These are phyloP conservation scores for Ferrisia virgata DNA, from an alignment of 2,888 invertebrate genomes.

Conservation along the genomic window DNA sequence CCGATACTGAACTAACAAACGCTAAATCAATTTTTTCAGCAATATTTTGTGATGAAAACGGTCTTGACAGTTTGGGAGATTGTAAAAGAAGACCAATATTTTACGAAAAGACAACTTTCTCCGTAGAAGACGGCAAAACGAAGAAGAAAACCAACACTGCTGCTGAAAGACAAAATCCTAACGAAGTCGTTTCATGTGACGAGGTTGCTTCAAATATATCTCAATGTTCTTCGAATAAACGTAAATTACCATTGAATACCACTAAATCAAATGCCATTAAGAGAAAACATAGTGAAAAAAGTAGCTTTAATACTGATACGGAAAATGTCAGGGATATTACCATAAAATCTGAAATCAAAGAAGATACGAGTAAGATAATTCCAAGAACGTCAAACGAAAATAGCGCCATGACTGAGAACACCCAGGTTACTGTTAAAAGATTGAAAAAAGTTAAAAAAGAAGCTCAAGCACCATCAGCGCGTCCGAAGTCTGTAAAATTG, in stretches of 20 bases:
- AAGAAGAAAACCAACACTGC: background rate
- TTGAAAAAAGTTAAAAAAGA: background rate
- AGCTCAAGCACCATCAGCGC: background rate
- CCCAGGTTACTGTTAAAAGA: background rate
- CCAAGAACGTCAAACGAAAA: background rate
- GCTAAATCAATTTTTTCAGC: constrained; percentile 7
- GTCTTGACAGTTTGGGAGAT: background rate
- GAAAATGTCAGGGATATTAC: background rate
- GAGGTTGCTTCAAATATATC: background rate
- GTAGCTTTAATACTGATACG: background rate
- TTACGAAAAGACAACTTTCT: background rate
- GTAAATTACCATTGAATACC: background rate
- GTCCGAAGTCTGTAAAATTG: background rate
- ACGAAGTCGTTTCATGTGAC: background rate
- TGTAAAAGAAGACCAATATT: background rate
- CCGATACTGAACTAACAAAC: background rate
- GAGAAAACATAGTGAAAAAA: background rate
- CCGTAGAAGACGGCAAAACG: background rate
- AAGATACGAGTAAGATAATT: background rate
- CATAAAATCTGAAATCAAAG: background rate
- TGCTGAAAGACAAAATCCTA: background rate
- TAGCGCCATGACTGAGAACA: background rate
- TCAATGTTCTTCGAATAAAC: background rate
- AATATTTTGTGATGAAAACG: background rate
- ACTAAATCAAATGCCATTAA: background rate